Evolutionary conservation across 2,888 invertebrate genomes (phyloP), one percentile per base, ranked within the genome.

Genomic region (Tuta absoluta): DNA sequence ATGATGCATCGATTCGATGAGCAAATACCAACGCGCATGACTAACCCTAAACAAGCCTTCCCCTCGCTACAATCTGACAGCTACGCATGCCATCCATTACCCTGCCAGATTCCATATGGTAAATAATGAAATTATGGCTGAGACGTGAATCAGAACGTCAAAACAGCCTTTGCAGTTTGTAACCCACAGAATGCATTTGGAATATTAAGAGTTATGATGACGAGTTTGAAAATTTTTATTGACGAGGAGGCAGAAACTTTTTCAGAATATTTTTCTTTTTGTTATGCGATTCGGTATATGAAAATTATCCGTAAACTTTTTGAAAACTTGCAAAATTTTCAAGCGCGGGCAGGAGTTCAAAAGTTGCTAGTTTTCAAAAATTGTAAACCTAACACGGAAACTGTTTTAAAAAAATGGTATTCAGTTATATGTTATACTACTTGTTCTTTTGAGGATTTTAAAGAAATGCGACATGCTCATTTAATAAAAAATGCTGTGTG

Each of bases 41-140:
- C 45, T 45, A 45, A 45, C 45, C 45, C 45, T 45, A 45, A 45
- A 8, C 45, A 45, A 17, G 45, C 45, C n/a, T 45, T 45, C 17
- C 45, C 51, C 23, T 53, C 51, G 2, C 23, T 21, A 49, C 19
- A 53, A 53, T n/a, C 51, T 53, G 51, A 53, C 51, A 53, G 23
- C 11, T 10, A 21, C 49, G 14, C 23, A 23, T 12, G 14, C 23
- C 51, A 53, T 53, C 24, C 14, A 53, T 53, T 24, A 53, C 12
- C 21, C 21, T 23, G 51, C 23, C 51, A 23, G 14, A 53, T 23
- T 53, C 51, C 51, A 23, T 24, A 53, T 45, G n/a, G 45, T 53
- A 49, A 49, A 23, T 53, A 53, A 53, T 14, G 23, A 53, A 53
- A 53, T 45, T 45, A n/a, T 17, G 23, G 12, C 23, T 24, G 12